Percentiles rank a stretch among this genome's conserved stretches.
These are phyloP conservation scores for Cotesia typhae DNA, from an alignment of 1,140 invertebrate genomes.

Conservation along the genomic window DNA sequence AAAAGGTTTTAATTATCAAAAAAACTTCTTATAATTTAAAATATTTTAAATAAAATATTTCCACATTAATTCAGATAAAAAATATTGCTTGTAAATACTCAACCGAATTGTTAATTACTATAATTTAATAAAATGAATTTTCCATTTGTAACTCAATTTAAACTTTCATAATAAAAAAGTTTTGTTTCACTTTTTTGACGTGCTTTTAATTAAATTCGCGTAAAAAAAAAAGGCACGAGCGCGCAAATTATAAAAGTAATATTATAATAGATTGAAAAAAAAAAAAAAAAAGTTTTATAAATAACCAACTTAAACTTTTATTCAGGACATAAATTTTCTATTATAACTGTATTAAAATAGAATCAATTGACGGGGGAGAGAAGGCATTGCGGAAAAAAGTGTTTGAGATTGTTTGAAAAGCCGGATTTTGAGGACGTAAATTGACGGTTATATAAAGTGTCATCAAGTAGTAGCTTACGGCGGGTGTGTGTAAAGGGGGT, in stretches of 20 bases:
- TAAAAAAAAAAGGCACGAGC: too few species aligned
- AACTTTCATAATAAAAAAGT: background rate
- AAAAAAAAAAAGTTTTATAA: too few species aligned
- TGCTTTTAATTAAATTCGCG: too few species aligned
- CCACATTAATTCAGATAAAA: too few species aligned
- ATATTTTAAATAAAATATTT: too few species aligned
- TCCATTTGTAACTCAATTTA: background rate
- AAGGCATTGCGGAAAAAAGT: background rate
- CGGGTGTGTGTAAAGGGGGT: background rate
- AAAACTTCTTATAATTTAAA: too few species aligned
- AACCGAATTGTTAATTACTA: background rate
- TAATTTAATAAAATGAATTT: slow-evolving; percentile 11
- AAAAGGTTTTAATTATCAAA: too few species aligned
- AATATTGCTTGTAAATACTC: background rate
- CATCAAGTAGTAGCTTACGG: background rate
- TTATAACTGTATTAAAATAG: background rate
- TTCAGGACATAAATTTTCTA: too few species aligned
- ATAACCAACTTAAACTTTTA: too few species aligned
- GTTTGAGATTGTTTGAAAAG: slow-evolving; percentile 24
- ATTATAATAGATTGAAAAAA: too few species aligned
- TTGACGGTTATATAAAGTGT: slow-evolving; percentile 23
- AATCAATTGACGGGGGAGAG: background rate
- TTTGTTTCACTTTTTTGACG: background rate
- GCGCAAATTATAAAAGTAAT: too few species aligned
- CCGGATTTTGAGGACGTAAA: slow-evolving; percentile 16